A percentile compares a stretch with the other conserved stretches of the same genome.
phyloP scores from a whole-genome alignment of 2,888 invertebrate species.

The Hirtodrosophila histrioides region DNA sequence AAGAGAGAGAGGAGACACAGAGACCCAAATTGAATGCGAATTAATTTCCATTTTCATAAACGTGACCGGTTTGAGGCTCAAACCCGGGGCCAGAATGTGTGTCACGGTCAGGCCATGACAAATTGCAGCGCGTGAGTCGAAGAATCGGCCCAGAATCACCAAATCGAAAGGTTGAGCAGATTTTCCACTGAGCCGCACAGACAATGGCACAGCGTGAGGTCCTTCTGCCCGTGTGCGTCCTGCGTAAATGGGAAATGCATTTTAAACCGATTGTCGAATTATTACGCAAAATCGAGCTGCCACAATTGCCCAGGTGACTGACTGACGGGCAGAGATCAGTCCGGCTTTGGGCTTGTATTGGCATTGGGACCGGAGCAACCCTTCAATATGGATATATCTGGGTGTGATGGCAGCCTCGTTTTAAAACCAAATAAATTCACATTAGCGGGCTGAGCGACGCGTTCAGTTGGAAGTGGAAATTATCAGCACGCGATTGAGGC shows the following conservation, averaged over 20 bases:
- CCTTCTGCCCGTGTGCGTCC: conserved; percentile 1
- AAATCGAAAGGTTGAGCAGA: conserved; percentile 17
- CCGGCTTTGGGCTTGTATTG: background rate
- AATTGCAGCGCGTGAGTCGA: conserved; percentile 71
- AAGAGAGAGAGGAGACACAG: conserved; percentile 10
- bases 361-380: conserved; percentile 11
- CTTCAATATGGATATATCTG: conserved; percentile 8
- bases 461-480: conserved; percentile 68
- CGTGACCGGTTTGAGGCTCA: conserved; percentile 41
- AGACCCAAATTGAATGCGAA: conserved; percentile 69
- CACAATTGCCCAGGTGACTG: conserved; percentile 30
- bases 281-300: conserved; percentile 73
- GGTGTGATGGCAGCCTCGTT: conserved; percentile 5
- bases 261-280: conserved; percentile 67
- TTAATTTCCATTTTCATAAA: conserved; percentile 65
- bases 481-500: conserved; percentile 74
- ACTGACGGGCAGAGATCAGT: conserved; percentile 1
- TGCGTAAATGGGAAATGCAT: conserved; percentile 37
- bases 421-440: conserved; percentile 59
- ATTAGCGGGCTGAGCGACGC: conserved; percentile 52
- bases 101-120: conserved; percentile 72
- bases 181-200: conserved; percentile 37
- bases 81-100: conserved; percentile 45
- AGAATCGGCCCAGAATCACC: conserved; percentile 33
- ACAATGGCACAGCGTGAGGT: conserved; percentile 65